Evolutionary conservation across 2,888 invertebrate genomes (phyloP).

Genomic region (Drosophila lutescens): DNA sequence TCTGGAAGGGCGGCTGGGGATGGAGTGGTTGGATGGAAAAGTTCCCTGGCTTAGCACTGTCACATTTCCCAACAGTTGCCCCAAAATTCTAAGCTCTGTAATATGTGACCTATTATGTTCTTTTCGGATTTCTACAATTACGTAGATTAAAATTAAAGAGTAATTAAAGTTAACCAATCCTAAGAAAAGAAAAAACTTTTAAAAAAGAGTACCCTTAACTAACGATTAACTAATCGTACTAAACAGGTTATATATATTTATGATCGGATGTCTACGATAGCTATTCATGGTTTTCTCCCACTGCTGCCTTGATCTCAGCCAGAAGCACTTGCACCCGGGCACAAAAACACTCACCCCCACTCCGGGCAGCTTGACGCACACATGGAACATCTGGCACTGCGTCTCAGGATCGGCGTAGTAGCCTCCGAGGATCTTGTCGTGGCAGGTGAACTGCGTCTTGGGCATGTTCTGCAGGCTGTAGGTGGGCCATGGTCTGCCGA

Average conservation of each 20-base stretch:
- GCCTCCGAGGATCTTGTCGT: constrained; percentile 93
- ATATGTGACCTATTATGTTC: too few species aligned
- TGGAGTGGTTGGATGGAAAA: not conserved
- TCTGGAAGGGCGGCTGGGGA: not conserved
- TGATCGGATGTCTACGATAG: not conserved
- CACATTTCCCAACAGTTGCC: not conserved
- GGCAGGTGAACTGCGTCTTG: constrained; percentile 89
- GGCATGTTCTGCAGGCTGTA: constrained; percentile 87
- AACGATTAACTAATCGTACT: too few species aligned
- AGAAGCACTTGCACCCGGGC: constrained; percentile 7
- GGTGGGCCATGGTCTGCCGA: constrained; percentile 85
- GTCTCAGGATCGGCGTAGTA: constrained; percentile 95
- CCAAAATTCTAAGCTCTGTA: not conserved
- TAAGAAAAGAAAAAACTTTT: too few species aligned
- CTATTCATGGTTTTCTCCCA: not conserved
- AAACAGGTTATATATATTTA: too few species aligned
- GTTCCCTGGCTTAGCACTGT: not conserved
- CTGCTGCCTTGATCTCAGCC: constrained; percentile 28
- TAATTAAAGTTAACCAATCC: too few species aligned
- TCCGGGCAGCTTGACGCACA: constrained; percentile 93
- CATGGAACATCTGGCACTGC: constrained; percentile 95
- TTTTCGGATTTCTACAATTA: too few species aligned
- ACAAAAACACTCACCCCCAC: constrained; percentile 86
- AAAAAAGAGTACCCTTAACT: too few species aligned
- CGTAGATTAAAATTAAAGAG: too few species aligned